Conservation (phyloP, 1,140 invertebrate species). For the Meloidogyne hapla region DNA sequence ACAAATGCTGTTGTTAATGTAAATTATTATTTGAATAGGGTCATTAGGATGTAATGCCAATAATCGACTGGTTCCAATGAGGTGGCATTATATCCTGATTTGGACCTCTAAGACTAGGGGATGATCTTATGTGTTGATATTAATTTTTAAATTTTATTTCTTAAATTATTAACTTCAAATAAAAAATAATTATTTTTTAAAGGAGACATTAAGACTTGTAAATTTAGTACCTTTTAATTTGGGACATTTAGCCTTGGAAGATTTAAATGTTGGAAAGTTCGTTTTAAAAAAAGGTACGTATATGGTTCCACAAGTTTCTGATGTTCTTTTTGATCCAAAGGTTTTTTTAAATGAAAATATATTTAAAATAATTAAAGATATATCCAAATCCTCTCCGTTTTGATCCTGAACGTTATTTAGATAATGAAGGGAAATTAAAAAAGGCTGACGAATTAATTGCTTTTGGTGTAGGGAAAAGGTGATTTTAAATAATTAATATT, state of each 20-base stretch:
- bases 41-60: too few species aligned
- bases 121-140: too few species aligned
- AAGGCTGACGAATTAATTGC: slow-evolving; percentile 31
- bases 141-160: too few species aligned
- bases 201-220: slow-evolving; percentile 20
- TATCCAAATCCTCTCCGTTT: slow-evolving; percentile 23
- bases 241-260: slow-evolving; percentile 14
- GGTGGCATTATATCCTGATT: too few species aligned
- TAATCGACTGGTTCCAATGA: too few species aligned
- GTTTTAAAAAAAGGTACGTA: neutral
- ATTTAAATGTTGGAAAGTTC: slow-evolving; percentile 14
- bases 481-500: too few species aligned
- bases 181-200: neutral
- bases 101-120: too few species aligned
- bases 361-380: slow-evolving; percentile 11
- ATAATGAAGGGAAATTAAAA: slow-evolving; percentile 21
- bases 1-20: slow-evolving; percentile 29
- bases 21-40: neutral
- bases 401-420: slow-evolving; percentile 27
- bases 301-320: slow-evolving; percentile 6
- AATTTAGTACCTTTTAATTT: slow-evolving; percentile 26
- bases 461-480: slow-evolving; percentile 32
- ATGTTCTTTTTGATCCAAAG: slow-evolving; percentile 24
- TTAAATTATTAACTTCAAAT: slow-evolving; percentile 3
- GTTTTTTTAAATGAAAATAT: neutral